These are phyloP conservation scores for Clepsis dumicolana DNA, from an alignment of 2,888 invertebrate species.

Conservation along the genomic window DNA sequence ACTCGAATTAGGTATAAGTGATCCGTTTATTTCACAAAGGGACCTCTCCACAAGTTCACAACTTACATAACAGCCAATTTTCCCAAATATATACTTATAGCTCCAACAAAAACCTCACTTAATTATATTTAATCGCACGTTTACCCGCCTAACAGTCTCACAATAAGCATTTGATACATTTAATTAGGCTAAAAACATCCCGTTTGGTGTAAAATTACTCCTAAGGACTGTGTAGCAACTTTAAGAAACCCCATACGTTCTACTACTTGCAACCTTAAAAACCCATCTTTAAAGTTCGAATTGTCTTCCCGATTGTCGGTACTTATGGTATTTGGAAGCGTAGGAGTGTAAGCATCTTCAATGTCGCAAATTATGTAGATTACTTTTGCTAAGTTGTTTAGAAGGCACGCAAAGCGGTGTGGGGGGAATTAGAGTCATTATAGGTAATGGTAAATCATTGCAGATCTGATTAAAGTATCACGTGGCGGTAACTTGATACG, in stretches of 20 bases:
- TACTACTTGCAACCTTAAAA: neutral
- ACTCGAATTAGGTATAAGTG: too few species aligned
- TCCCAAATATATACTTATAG: neutral
- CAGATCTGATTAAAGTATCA: conserved; percentile 15
- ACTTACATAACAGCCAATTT: too few species aligned
- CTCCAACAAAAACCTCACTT: conserved; percentile 6
- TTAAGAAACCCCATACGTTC: neutral
- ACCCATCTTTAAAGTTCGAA: neutral
- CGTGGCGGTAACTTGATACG: neutral
- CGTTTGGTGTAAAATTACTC: conserved; percentile 35
- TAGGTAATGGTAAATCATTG: conserved; percentile 40
- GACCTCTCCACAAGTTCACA: too few species aligned
- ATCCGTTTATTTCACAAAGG: too few species aligned
- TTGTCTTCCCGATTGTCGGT: neutral
- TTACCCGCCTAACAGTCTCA: conserved; percentile 29
- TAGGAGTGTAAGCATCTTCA: conserved; percentile 31
- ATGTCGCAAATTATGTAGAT: conserved; percentile 48
- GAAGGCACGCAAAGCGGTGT: conserved; percentile 24
- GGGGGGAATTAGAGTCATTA: conserved; percentile 27
- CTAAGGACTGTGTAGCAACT: conserved; percentile 23
- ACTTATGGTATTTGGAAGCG: conserved; percentile 16
- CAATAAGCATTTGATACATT: conserved; percentile 40
- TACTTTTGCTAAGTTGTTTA: conserved; percentile 47
- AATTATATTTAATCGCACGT: conserved; percentile 24
- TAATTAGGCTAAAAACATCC: conserved; percentile 43